phyloP scores from a whole-genome alignment of 2,888 invertebrate genomes.

The Scaptomyza caliginosa region DNA sequence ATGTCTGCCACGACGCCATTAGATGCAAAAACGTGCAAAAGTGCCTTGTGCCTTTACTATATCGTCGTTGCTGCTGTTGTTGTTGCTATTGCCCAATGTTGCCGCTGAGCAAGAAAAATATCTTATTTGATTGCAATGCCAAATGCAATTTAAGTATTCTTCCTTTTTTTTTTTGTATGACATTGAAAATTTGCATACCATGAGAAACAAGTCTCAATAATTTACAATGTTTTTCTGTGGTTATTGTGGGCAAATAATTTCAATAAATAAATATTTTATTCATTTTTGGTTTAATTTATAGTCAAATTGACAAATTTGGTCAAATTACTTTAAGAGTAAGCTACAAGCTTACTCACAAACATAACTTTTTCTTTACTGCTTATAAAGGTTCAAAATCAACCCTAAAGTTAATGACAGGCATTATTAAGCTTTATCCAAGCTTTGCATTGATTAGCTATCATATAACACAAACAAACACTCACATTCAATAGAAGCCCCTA shows the following conservation, averaged over 20 bases:
- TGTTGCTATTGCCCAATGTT: neutral
- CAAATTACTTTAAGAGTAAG: neutral
- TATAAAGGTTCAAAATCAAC: neutral
- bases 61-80: neutral
- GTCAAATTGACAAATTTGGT: neutral
- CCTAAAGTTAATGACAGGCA: neutral
- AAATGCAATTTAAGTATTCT: slow-evolving; percentile 75
- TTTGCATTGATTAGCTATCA: slow-evolving; percentile 34
- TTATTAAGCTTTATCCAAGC: neutral
- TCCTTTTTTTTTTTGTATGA: slow-evolving; percentile 13
- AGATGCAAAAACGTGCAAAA: slow-evolving; percentile 51
- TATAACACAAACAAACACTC: neutral
- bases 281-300: neutral
- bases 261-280: neutral
- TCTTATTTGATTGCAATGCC: slow-evolving; percentile 68
- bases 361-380: neutral
- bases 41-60: slow-evolving; percentile 5
- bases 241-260: no score
- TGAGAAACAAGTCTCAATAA: neutral
- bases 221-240: neutral
- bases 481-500: neutral
- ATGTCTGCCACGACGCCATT: slow-evolving; percentile 66
- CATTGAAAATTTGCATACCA: slow-evolving; percentile 16
- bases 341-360: neutral
- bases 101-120: slow-evolving; percentile 55